phyloP scores from a whole-genome alignment of 2,113 vertebrate genomes.

The Pomatorhinus ruficollis region DNA sequence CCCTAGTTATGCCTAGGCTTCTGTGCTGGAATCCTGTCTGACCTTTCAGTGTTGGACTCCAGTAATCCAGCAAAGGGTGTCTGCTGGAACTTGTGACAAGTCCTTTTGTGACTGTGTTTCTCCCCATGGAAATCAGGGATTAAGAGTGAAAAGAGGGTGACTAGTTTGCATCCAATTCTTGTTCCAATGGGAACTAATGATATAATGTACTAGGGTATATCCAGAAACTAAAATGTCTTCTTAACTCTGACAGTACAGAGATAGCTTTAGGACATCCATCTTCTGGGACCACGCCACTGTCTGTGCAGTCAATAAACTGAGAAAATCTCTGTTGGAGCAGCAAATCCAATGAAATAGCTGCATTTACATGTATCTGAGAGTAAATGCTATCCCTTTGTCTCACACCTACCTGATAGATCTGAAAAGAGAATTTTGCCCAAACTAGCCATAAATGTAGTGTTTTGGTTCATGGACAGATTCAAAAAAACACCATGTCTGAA shows the following conservation, averaged over 20 bases:
- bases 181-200: fast-evolving
- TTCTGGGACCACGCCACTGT: neutral
- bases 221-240: neutral
- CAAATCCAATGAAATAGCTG: neutral
- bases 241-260: neutral
- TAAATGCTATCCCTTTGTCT: neutral
- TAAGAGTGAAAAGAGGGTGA: neutral
- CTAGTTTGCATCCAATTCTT: neutral
- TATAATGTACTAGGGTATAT: neutral
- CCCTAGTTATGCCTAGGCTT: neutral
- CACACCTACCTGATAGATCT: neutral
- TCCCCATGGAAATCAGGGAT: neutral
- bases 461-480: neutral
- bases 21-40: neutral
- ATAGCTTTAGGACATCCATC: neutral
- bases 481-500: neutral
- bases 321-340: neutral
- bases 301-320: neutral
- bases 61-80: neutral
- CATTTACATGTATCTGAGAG: neutral
- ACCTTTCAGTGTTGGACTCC: neutral
- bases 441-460: neutral
- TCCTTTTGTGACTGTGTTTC: neutral
- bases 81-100: neutral
- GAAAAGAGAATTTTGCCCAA: neutral